phyloP scores from a whole-genome alignment of 1,140 invertebrate species.

The Teleogryllus occipitalis region DNA sequence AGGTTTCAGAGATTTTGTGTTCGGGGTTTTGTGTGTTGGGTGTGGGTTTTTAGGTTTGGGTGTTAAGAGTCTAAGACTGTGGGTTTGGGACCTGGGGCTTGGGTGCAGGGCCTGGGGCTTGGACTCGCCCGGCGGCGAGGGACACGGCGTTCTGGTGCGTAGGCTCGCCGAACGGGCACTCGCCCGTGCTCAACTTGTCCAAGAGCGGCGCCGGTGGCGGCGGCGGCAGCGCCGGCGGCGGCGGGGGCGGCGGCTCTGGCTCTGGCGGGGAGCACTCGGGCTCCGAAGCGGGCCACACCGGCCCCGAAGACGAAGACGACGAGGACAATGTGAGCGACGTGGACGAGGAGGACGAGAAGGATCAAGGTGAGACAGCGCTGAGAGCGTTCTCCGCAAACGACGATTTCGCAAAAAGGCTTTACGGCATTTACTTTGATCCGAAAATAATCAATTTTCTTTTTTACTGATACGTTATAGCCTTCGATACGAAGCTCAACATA shows the following conservation, averaged over 20 bases:
- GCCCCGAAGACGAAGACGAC: slow-evolving; percentile 55
- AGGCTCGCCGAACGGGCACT: slow-evolving; percentile 81
- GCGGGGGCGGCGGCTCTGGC: slow-evolving; percentile 36
- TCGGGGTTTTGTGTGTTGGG: no score
- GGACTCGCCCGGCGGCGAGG: background rate
- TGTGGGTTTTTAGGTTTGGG: no score
- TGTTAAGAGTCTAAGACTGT: no score
- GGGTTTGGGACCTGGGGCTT: no score
- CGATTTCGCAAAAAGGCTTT: no score
- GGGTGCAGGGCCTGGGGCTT: no score
- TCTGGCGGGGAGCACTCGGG: slow-evolving; percentile 49
- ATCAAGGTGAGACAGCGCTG: slow-evolving; percentile 55
- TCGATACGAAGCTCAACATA: no score
- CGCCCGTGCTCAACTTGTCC: slow-evolving; percentile 81
- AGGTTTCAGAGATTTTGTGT: no score
- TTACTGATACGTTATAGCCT: no score
- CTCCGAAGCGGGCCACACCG: slow-evolving; percentile 45
- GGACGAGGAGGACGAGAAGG: slow-evolving; percentile 76
- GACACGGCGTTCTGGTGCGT: slow-evolving; percentile 28
- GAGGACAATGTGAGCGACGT: slow-evolving; percentile 67
- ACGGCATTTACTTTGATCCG: no score
- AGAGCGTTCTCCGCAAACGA: no score
- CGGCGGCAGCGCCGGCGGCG: slow-evolving; percentile 51
- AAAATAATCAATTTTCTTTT: no score
- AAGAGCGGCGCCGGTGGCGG: slow-evolving; percentile 60